Evolutionary conservation across 2,888 invertebrate species (phyloP).

Genomic region (Arge pagana): DNA sequence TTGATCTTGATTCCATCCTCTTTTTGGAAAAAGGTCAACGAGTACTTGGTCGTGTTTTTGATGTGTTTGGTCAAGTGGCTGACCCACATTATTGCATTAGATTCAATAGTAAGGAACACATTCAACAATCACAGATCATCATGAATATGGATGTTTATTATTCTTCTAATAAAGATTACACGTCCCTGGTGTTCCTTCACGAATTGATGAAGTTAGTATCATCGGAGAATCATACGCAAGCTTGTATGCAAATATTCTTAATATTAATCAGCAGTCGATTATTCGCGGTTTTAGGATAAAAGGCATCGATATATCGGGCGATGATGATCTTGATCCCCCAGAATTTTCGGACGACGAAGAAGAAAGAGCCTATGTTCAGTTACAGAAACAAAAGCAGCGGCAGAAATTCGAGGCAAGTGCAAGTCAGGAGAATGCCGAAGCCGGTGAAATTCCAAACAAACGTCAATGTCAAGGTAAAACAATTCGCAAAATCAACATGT

Average conservation of each 20-base stretch:
- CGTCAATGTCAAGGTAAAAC: slow-evolving; percentile 27
- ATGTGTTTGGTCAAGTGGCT: slow-evolving; percentile 87
- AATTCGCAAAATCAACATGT: slow-evolving; percentile 23
- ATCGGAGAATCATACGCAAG: slow-evolving; percentile 6
- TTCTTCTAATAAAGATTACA: slow-evolving; percentile 78
- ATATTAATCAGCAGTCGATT: neutral
- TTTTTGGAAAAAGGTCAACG: slow-evolving; percentile 81
- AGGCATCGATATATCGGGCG: slow-evolving; percentile 90
- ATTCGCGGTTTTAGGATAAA: slow-evolving; percentile 64
- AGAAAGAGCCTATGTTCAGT: slow-evolving; percentile 63
- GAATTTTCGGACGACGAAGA: slow-evolving; percentile 92
- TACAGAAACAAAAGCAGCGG: slow-evolving; percentile 35
- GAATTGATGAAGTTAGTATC: slow-evolving; percentile 71
- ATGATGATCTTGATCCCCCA: slow-evolving; percentile 81
- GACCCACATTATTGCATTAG: slow-evolving; percentile 89
- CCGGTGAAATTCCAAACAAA: slow-evolving; percentile 32
- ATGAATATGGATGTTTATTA: slow-evolving; percentile 78
- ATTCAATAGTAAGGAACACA: slow-evolving; percentile 82
- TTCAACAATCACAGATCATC: slow-evolving; percentile 68
- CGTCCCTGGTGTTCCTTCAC: slow-evolving; percentile 75
- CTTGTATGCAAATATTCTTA: neutral
- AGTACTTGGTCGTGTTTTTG: slow-evolving; percentile 81
- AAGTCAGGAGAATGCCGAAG: slow-evolving; percentile 27
- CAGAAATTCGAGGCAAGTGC: slow-evolving; percentile 13
- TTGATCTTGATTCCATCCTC: slow-evolving; percentile 85